Evolutionary conservation across 2,113 vertebrate species (phyloP), one percentile per base, ranked within the genome.

Genomic region (Nibea albiflora): DNA sequence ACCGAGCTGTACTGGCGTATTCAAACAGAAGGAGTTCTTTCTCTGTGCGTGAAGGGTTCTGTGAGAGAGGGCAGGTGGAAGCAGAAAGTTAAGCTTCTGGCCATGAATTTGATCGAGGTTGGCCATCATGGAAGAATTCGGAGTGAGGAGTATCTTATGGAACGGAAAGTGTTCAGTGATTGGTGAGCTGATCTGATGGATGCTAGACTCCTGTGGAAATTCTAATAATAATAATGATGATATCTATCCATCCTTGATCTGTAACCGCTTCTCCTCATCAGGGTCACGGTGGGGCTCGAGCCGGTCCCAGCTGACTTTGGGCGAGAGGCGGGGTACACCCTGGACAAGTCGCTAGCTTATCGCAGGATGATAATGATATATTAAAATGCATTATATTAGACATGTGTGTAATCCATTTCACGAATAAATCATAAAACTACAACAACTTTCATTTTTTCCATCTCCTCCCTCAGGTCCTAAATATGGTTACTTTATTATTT

Each of bases 1-100:
- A 61, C 84, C 70, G 67, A 58, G 78, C 26, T 15, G 22, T 17
- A 11, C 56, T 57, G 54, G 50, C 26, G 54, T 46, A 80, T 61
- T 65, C 24, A 71, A 15, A 81, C n/a, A 56, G 61, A 79, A 42
- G 50, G 22, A 22, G 61, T 8, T 20, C 11, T 53, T 49, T 73
- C 44, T 62, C 44, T 61, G 57, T 53, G 49, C 11, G 4, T 61
- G 54, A 42, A 39, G 6, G 35, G 28, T 50, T 39, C 35, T 9
- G n/a, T 58, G 73, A 76, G 52, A 66, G 73, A 52, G 47, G 54
- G 15, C 73, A 80, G 44, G 50, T 81, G 58, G 64, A 46, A 46
- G 44, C 31, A 78, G 62, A 73, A 81, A 89, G 76, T 65, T 11
- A 20, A 68, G 53, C 60, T 66, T 19, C 24, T 58, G 73, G 71